Evolutionary conservation across 1,140 invertebrate genomes (phyloP).

Genomic region (Diorhabda elongata): DNA sequence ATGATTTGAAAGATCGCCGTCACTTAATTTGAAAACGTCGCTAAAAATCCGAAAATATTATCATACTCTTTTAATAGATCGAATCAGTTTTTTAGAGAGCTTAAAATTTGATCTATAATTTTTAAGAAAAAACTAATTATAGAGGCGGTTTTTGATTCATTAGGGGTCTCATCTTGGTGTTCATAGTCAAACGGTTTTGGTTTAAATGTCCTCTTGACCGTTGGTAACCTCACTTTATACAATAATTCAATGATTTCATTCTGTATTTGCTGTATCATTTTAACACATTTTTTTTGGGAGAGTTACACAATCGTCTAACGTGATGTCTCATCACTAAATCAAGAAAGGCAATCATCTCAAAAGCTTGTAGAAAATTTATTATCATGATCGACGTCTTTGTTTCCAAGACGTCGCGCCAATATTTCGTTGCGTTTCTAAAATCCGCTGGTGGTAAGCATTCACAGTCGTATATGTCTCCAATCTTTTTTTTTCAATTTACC

Average conservation of each 20-base stretch:
- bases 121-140: background rate
- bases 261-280: background rate
- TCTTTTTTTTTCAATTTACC: slow-evolving; percentile 13
- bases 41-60: background rate
- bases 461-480: slow-evolving; percentile 18
- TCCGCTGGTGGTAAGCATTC: slow-evolving; percentile 11
- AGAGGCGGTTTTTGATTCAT: background rate
- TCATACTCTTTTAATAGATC: background rate
- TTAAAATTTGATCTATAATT: background rate
- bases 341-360: slow-evolving; percentile 14
- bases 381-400: background rate
- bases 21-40: background rate
- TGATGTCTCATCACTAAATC: slow-evolving; percentile 4
- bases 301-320: background rate
- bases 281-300: background rate
- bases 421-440: slow-evolving; percentile 22
- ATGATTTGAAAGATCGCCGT: background rate
- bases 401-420: slow-evolving; percentile 18
- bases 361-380: slow-evolving; percentile 6
- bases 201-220: background rate
- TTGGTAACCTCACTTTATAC: background rate
- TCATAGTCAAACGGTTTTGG: background rate
- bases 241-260: background rate
- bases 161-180: background rate
- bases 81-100: background rate